Conservation (phyloP, 2,888 invertebrate genomes). For the Drosophila meridionalis region DNA sequence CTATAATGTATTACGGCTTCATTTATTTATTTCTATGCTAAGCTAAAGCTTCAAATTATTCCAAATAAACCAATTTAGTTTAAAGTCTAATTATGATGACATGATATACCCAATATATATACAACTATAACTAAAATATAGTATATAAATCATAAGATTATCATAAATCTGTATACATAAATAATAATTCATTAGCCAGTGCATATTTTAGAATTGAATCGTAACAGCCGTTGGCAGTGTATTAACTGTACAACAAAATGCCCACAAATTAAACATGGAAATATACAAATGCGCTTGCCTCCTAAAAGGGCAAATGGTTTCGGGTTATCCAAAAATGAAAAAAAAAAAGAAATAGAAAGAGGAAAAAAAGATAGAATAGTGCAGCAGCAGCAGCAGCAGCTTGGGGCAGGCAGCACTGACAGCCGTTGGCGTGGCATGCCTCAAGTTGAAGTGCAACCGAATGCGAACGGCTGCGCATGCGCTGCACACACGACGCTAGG, state of each 20-base stretch:
- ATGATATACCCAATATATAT: not conserved
- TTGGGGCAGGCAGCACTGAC: conserved; percentile 30
- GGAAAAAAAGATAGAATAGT: conserved; percentile 38
- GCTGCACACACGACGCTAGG: conserved; percentile 59
- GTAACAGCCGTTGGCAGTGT: not conserved
- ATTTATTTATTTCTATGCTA: no score
- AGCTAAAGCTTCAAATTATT: no score
- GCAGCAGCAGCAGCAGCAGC: conserved; percentile 32
- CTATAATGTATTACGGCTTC: no score
- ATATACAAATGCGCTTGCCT: conserved; percentile 49
- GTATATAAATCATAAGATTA: not conserved
- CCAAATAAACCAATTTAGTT: no score
- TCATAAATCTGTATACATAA: not conserved
- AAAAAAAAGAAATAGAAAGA: conserved; percentile 2
- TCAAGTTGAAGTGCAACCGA: conserved; percentile 77
- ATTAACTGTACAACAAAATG: conserved; percentile 48
- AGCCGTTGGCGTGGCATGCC: conserved; percentile 63
- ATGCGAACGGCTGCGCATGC: conserved; percentile 70
- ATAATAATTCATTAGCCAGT: not conserved
- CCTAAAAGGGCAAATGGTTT: conserved; percentile 54
- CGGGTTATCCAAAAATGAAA: conserved; percentile 17
- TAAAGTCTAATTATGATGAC: no score
- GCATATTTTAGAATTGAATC: not conserved
- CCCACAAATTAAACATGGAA: conserved; percentile 40
- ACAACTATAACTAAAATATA: no score